These are phyloP conservation scores for Ericerus pela DNA, from an alignment of 1,140 invertebrate genomes.

Conservation along the genomic window DNA sequence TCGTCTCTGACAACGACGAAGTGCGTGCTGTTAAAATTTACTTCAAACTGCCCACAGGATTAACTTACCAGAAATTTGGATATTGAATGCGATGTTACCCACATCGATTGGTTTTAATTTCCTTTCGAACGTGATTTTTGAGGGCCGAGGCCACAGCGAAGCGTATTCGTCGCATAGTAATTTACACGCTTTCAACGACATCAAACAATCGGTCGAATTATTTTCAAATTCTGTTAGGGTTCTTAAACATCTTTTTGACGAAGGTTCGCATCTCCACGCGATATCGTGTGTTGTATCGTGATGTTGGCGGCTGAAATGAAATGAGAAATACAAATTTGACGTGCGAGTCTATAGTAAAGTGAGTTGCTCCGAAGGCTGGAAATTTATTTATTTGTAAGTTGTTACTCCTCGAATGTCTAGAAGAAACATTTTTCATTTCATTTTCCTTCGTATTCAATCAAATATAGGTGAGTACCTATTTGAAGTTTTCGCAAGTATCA, in stretches of 20 bases:
- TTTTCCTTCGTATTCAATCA: too few relatives aligned
- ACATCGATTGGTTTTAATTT: background rate
- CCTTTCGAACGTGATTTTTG: slow-evolving; percentile 32
- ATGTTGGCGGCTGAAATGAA: too few relatives aligned
- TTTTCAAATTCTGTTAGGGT: background rate
- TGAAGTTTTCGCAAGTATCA: too few relatives aligned
- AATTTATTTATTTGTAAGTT: too few relatives aligned
- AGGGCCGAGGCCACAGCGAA: slow-evolving; percentile 55
- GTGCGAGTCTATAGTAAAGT: too few relatives aligned
- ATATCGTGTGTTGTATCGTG: too few relatives aligned
- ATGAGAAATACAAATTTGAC: too few relatives aligned
- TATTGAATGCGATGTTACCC: background rate
- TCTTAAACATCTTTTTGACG: background rate
- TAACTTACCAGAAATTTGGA: background rate
- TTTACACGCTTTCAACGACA: slow-evolving; percentile 37
- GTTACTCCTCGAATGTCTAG: too few relatives aligned
- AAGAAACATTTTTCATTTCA: too few relatives aligned
- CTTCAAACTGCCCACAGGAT: background rate
- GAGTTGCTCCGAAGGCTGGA: too few relatives aligned
- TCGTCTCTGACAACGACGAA: too few relatives aligned
- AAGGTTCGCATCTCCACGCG: background rate
- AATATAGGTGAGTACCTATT: too few relatives aligned
- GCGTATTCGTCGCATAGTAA: slow-evolving; percentile 49
- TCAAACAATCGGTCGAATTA: background rate
- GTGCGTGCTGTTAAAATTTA: background rate